A percentile compares a stretch with the other conserved stretches of the same genome.
Evolutionary conservation across 2,113 vertebrate genomes (phyloP).

Genomic region (Telmatochromis sp.): DNA sequence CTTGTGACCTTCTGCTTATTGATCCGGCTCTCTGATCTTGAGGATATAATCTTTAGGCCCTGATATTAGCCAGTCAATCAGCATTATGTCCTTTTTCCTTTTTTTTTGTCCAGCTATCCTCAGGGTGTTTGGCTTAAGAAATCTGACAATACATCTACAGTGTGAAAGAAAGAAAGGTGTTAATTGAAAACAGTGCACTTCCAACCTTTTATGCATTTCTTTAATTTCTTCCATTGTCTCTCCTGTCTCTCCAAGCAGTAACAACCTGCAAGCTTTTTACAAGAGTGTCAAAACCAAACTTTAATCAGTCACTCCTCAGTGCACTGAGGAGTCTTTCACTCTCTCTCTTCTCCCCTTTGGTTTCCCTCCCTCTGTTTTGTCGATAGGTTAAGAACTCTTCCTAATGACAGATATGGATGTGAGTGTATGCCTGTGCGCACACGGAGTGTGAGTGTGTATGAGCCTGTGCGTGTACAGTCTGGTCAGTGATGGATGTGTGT

Average conservation of each 20-base stretch:
- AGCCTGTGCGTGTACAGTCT: not conserved
- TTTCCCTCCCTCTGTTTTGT: not conserved
- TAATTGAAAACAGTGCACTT: not conserved
- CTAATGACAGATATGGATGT: conserved; percentile 1
- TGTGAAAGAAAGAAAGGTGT: not conserved
- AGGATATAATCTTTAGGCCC: not conserved
- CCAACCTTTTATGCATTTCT: not conserved
- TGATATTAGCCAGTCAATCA: conserved; percentile 35
- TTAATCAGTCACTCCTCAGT: conserved; percentile 27
- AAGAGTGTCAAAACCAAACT: not conserved
- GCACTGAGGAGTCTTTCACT: not conserved
- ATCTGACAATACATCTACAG: not conserved
- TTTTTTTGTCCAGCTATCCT: not conserved
- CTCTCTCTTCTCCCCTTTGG: not conserved
- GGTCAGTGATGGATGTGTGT: conserved; percentile 48
- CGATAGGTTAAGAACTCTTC: conserved; percentile 44
- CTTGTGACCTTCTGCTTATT: conserved; percentile 31
- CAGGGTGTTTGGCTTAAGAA: not conserved
- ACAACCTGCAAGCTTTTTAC: not conserved
- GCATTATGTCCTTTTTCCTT: not conserved
- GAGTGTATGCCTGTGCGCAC: not conserved
- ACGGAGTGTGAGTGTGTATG: not conserved
- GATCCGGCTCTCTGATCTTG: conserved; percentile 6
- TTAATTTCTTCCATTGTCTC: not conserved
- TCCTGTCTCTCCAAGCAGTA: not conserved